Conservation (phyloP, 2,113 vertebrate species). For the Prunella himalayana region DNA sequence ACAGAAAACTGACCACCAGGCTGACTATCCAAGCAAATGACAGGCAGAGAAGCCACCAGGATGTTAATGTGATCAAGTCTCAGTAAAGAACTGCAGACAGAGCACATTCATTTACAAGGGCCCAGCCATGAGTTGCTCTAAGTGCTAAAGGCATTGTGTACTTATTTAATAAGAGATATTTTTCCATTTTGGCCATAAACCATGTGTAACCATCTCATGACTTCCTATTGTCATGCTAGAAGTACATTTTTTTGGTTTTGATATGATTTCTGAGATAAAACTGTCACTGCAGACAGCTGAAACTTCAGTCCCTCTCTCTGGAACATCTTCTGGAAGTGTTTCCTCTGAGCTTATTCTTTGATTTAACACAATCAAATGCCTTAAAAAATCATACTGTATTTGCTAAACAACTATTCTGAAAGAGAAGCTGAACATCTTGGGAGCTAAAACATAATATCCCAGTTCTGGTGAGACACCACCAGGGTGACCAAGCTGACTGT, state of each 20-base stretch:
- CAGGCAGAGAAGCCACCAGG: background rate
- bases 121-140: background rate
- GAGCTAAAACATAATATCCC: background rate
- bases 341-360: background rate
- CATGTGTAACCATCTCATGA: background rate
- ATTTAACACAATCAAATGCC: background rate
- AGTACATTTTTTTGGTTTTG: rapidly evolving
- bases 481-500: background rate
- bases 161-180: background rate
- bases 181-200: background rate
- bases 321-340: background rate
- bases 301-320: background rate
- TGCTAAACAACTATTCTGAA: background rate
- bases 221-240: background rate
- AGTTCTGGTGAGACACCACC: background rate
- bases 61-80: background rate
- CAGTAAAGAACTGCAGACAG: background rate
- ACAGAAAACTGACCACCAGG: background rate
- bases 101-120: background rate
- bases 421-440: background rate
- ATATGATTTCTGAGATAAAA: background rate
- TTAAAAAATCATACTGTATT: background rate
- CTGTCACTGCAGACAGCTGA: background rate
- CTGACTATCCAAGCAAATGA: background rate
- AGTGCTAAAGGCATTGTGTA: background rate